Evolutionary conservation across 2,888 invertebrate species (phyloP), one percentile per base, ranked within the genome.

Genomic region (Monoplex corrugatus): DNA sequence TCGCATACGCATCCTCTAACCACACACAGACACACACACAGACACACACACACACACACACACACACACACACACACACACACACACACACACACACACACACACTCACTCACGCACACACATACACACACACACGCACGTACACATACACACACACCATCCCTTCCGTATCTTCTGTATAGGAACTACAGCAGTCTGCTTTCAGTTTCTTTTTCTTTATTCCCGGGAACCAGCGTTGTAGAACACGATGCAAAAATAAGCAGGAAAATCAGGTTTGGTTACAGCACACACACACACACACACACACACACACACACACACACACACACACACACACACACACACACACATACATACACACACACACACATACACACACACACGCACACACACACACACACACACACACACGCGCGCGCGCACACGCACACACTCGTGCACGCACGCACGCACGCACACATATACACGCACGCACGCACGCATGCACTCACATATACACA

Each of bases 311-410:
- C 72, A 72, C n/a, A 19, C n/a, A 28, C n/a, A 72, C 10, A 19
- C n/a, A 28, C 72, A 10, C 10, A 10, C 72, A 72, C 72, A 72
- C 72, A 72, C 72, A 72, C 80, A 80, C 38, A 38, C 43, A 23
- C 43, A 80, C 43, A 43, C 38, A 38, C 43, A 38, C 80, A 80
- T 38, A 38, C 80, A 38, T 35, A 38, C 80, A 80, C 80, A 80
- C 80, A 38, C 38, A 80, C 80, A 80, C 80, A 80, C 80, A 80
- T 38, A 80, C 80, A 80, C 80, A 80, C 80, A 38, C 38, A 80
- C 80, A 80, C 80, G 35, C 80, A 80, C 8, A 38, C 80, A 38
- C 82, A 82, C 82, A 82, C 82, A 82, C 82, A 82, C 82, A 82
- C 82, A 82, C 82, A 82, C 82, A 82, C 82, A 82, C 43, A 40